A percentile compares a stretch with the other conserved stretches of the same genome.
Conservation (phyloP, 1,140 invertebrate species). For the Heliconius nattereri region DNA sequence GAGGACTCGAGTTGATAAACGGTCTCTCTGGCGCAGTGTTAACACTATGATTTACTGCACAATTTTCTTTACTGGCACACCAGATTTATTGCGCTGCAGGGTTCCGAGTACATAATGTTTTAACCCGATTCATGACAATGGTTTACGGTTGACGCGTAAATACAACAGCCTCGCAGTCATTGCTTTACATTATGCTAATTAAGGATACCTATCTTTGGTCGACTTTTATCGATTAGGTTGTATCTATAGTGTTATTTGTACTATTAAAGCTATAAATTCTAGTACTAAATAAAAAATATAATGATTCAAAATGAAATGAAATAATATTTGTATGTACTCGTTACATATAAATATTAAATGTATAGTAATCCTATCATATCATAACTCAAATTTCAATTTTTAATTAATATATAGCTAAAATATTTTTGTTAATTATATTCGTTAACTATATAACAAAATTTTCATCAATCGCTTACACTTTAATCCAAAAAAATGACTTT, state of each 20-base stretch:
- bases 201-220: background rate
- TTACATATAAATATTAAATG: background rate
- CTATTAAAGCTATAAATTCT: too few relatives aligned
- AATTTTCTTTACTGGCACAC: slow-evolving; percentile 71
- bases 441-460: too few relatives aligned
- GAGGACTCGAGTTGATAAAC: slow-evolving; percentile 64
- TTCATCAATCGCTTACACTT: too few relatives aligned
- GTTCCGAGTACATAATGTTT: slow-evolving; percentile 45
- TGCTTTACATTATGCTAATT: background rate
- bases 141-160: slow-evolving; percentile 25
- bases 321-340: background rate
- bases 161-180: background rate
- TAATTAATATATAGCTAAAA: too few relatives aligned
- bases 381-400: too few relatives aligned
- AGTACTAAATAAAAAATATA: too few relatives aligned
- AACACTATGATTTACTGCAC: slow-evolving; percentile 65
- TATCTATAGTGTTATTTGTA: background rate
- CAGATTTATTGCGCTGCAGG: slow-evolving; percentile 57
- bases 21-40: slow-evolving; percentile 56
- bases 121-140: slow-evolving; percentile 40
- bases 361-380: too few relatives aligned
- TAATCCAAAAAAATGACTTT: too few relatives aligned
- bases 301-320: too few relatives aligned
- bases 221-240: background rate
- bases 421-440: too few relatives aligned